Evolutionary conservation across 2,888 invertebrate species (phyloP), one percentile per base, ranked within the genome.

Genomic region (Oscheius sp.): DNA sequence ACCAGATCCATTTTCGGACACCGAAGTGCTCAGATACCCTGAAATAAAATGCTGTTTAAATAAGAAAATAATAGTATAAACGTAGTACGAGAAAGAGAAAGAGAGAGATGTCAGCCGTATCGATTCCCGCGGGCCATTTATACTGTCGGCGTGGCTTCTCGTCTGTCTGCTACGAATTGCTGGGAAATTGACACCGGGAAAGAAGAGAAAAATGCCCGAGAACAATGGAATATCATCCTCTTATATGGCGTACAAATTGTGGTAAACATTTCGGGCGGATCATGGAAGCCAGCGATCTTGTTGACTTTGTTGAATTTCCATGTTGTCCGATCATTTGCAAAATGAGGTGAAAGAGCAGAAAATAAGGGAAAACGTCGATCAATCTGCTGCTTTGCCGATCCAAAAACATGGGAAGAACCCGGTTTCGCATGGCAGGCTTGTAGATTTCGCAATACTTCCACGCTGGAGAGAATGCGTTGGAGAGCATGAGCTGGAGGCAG

Each of bases 371-470:
- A 13, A 7, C 49, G 35, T 3, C 35, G 21, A 49, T 49, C 49
- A 49, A 49, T 49, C 21, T 2, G 49, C 5, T 7, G n/a, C 21
- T 18, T 2, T 18, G 49, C 3, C 49, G 49, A 49, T 49, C 49
- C 21, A 18, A 16, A 21, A 49, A 49, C 55, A 13, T 16, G 55
- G 12, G 21, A 21, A 25, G 21, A 23, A 55, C 55, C 13, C 25
- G 55, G 16, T 55, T 25, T 55, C 23, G 23, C 25, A 25, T 5
- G 55, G 25, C 18, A 55, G 21, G 55, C 55, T 55, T 21, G 23
- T 6, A 16, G n/a, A 61, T 61, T 61, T 61, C 61, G 45, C 61
- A 61, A 61, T 43, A 61, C 43, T 21, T 61, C 61, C 61, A 61
- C 61, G 61, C 41, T 61, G 61, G 41, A 61, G 21, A 61, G n/a